A percentile compares a stretch with the other conserved stretches of the same genome.
Conservation (phyloP, 2,113 vertebrate species). For the Fregata magnificens region DNA sequence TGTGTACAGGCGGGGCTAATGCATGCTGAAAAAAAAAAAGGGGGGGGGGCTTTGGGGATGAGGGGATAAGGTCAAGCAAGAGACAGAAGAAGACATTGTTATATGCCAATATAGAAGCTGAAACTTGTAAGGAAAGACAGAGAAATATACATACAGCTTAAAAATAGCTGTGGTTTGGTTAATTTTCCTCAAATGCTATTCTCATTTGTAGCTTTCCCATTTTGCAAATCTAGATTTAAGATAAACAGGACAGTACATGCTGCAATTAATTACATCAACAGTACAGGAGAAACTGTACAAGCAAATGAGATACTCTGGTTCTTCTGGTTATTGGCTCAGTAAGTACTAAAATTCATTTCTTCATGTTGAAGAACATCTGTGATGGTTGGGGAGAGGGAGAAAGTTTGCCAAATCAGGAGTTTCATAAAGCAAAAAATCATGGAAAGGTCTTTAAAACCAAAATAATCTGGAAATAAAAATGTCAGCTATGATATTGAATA, state of each 20-base stretch:
- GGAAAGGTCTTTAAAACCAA: not conserved
- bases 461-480: not conserved
- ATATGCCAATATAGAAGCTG: not conserved
- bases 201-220: not conserved
- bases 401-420: not conserved
- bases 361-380: not conserved
- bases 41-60: accelerated
- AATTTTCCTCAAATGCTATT: not conserved
- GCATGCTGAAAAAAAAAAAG: not conserved
- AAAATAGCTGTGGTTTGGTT: not conserved
- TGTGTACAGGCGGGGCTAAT: not conserved
- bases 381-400: not conserved
- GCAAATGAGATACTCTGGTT: not conserved
- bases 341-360: not conserved
- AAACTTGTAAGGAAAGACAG: not conserved
- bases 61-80: not conserved
- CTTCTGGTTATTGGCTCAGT: not conserved
- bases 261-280: not conserved
- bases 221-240: not conserved
- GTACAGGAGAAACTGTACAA: not conserved
- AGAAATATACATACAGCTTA: not conserved
- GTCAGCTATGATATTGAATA: not conserved
- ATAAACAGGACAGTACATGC: not conserved
- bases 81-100: not conserved
- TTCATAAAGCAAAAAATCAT: not conserved